phyloP scores from a whole-genome alignment of 2,888 invertebrate species.

The Drosophila demipolita region DNA sequence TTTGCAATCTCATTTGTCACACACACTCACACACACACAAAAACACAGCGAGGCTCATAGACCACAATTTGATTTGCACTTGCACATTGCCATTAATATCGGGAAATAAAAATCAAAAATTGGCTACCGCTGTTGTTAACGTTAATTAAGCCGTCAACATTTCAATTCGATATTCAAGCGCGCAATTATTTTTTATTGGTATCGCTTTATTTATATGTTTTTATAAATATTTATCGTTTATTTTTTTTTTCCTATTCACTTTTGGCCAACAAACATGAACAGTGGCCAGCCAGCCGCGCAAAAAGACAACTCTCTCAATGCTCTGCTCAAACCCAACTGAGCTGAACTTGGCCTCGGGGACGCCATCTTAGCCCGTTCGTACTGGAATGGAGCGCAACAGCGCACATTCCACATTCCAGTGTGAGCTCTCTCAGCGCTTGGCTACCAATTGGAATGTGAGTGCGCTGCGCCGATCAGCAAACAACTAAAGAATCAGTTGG shows the following conservation, averaged over 20 bases:
- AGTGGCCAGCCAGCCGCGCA: constrained; percentile 48
- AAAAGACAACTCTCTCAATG: constrained; percentile 81
- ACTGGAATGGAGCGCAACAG: constrained; percentile 43
- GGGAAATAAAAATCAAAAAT: constrained; percentile 15
- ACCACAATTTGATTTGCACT: constrained; percentile 75
- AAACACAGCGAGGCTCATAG: constrained; percentile 35
- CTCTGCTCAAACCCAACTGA: constrained; percentile 81
- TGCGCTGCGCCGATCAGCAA: constrained; percentile 31
- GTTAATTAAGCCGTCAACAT: constrained; percentile 62
- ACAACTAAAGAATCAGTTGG: constrained; percentile 69
- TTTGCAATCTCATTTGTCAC: constrained; percentile 64
- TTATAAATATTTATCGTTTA: constrained; percentile 33
- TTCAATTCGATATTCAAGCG: constrained; percentile 61
- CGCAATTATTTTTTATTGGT: constrained; percentile 10
- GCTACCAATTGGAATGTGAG: constrained; percentile 58
- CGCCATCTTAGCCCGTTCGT: constrained; percentile 83
- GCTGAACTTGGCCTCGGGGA: constrained; percentile 83
- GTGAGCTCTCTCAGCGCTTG: neutral
- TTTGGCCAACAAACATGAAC: constrained; percentile 59
- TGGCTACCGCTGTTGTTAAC: constrained; percentile 34
- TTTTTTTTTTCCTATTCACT: constrained; percentile 27
- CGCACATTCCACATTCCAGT: constrained; percentile 34
- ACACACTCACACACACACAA: constrained; percentile 36
- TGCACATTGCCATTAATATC: constrained; percentile 54
- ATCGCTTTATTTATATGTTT: constrained; percentile 18